A percentile compares a stretch with the other conserved stretches of the same genome.
Evolutionary conservation across 2,888 invertebrate genomes (phyloP).

Genomic region (Reticulitermes lucifugus): DNA sequence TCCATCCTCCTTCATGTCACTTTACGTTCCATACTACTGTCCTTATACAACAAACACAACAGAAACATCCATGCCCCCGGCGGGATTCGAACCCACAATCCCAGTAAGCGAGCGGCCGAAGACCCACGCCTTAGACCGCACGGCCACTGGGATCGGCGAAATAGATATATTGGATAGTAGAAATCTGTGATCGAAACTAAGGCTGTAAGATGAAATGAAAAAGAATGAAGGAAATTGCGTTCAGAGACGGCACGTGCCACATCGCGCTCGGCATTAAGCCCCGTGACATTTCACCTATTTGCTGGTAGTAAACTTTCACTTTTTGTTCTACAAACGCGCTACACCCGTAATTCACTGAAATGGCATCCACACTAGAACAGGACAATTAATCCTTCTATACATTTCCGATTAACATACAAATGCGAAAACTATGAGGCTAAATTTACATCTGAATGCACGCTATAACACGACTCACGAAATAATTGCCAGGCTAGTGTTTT

Average conservation of each 20-base stretch:
- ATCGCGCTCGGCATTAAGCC: neutral
- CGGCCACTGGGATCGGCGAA: too few relatives aligned
- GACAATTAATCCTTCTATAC: neutral
- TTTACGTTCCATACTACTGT: too few relatives aligned
- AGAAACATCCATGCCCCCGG: too few relatives aligned
- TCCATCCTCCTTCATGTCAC: too few relatives aligned
- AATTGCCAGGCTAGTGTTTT: neutral
- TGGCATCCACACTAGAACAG: neutral
- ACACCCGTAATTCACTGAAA: neutral
- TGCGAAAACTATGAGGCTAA: neutral
- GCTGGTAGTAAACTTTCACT: neutral
- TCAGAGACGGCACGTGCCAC: neutral
- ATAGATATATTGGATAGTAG: too few relatives aligned
- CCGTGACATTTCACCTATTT: neutral
- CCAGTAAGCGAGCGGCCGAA: too few relatives aligned
- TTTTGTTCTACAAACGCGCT: neutral
- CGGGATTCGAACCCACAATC: too few relatives aligned
- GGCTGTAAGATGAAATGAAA: neutral
- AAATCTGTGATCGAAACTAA: neutral
- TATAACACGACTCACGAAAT: neutral
- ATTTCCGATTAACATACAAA: neutral
- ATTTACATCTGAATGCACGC: slow-evolving; percentile 3
- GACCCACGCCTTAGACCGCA: too few relatives aligned
- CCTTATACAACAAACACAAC: too few relatives aligned
- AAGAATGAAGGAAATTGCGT: neutral